Base-by-base conservation (phyloP, 1,140 invertebrate species). In the Drosophila arawakana region DNA sequence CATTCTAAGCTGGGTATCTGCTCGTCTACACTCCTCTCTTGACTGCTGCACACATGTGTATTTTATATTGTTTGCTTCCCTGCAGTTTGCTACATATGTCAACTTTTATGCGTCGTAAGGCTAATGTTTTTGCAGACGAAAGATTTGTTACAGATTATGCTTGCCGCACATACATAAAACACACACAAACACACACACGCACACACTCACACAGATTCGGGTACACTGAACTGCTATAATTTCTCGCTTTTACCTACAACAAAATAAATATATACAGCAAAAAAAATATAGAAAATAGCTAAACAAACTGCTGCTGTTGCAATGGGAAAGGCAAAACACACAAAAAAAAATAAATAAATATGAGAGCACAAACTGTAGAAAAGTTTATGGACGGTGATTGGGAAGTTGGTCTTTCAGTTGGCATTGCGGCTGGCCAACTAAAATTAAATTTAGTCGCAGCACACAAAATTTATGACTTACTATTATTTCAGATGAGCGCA, bases 131-230 rank as follows among this genome's bases (percentile, higher is more conserved):
- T 76, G 66, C 83, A 88, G 83, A 55, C 47, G 72, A 82, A 86
- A 88, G 83, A 86, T 88, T 86, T 88, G 76, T 86, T 82, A 70
- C 83, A 82, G 73, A 86, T 82, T 80, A 80, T 73, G 62, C 74
- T 82, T 55, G 71, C 55, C 70, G 70, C 70, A 74, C 77, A 78
- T 61, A 78, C 70, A 80, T 71, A 78, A 75, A 71, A 60, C 66
- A 76, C 57, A 54, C 37, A 71, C n/a, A 63, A 47, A 67, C 25
- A 43, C 34, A 58, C 11, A 81, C 52, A 65, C 9, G 37, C 7
- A 43, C 30, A 30, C 58, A 30, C 10, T 34, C 18, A 59, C 67
- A 52, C 41, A 57, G 37, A 41, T 43, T 47, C 37, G 65, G 57
- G 54, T 65, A 65, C 60, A 65, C 52, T 63, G 73, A 30, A 52